Conservation (phyloP, 2,888 invertebrate genomes). For the Lasioglossum leucozonium region DNA sequence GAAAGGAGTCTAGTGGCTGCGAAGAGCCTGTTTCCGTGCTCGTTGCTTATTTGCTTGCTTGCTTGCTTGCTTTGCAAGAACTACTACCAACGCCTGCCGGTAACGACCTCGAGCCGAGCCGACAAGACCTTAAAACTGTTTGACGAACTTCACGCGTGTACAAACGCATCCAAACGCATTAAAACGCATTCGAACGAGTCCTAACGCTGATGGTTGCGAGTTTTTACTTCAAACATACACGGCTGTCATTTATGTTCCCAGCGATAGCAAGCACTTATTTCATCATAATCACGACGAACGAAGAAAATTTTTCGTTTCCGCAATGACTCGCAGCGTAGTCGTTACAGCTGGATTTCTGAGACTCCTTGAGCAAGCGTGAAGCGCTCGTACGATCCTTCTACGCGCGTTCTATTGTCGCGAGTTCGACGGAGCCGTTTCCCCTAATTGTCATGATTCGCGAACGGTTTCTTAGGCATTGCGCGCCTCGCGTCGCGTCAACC, state of each 20-base stretch:
- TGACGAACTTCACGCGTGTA: slow-evolving; percentile 10
- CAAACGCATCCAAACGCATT: no score
- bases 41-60: slow-evolving; percentile 11
- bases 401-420: neutral
- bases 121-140: neutral
- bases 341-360: neutral
- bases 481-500: neutral
- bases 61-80: slow-evolving; percentile 6
- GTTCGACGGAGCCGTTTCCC: neutral
- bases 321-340: neutral
- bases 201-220: neutral
- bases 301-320: no score
- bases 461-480: neutral
- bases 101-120: slow-evolving; percentile 11
- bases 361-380: neutral
- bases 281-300: no score
- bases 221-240: neutral
- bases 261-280: no score
- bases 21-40: slow-evolving; percentile 41
- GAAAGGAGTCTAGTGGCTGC: slow-evolving; percentile 33
- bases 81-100: neutral
- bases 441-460: neutral
- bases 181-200: neutral
- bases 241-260: no score
- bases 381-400: neutral